Percentiles rank a stretch among this genome's conserved stretches.
Conservation (phyloP, 1,140 invertebrate genomes). For the Popillia japonica region DNA sequence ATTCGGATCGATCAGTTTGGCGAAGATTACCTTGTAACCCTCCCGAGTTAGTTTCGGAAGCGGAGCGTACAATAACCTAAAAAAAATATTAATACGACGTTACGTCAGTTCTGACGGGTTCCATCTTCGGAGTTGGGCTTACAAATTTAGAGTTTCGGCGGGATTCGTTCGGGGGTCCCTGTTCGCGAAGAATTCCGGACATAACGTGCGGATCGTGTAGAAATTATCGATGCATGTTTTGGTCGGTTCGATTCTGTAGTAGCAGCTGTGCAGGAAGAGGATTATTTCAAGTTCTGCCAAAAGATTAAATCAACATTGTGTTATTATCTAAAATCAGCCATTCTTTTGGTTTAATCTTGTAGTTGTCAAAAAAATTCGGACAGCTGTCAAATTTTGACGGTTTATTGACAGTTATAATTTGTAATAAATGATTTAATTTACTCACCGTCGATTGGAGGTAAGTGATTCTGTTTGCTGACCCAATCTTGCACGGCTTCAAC, state of each 20-base stretch:
- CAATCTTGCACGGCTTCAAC: constrained; percentile 57
- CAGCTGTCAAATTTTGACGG: no score
- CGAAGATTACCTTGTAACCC: constrained; percentile 66
- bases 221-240: constrained; percentile 69
- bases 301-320: no score
- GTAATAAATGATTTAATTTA: no score
- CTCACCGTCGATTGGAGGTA: constrained; percentile 60
- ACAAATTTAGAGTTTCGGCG: no score
- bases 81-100: not conserved
- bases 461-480: constrained; percentile 59
- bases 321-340: no score
- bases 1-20: constrained; percentile 65
- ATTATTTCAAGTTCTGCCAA: constrained; percentile 66
- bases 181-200: constrained; percentile 36
- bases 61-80: constrained; percentile 55
- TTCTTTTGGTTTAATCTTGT: no score
- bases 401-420: no score
- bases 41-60: constrained; percentile 63
- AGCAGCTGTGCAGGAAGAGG: constrained; percentile 68
- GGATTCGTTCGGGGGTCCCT: no score
- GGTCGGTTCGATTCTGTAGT: constrained; percentile 65
- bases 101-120: no score
- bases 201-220: constrained; percentile 66
- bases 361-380: no score
- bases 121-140: no score